Percentiles rank a stretch among this genome's conserved stretches.
These are phyloP conservation scores for Lamellibrachia columna DNA, from an alignment of 2,888 invertebrate species.

Conservation along the genomic window DNA sequence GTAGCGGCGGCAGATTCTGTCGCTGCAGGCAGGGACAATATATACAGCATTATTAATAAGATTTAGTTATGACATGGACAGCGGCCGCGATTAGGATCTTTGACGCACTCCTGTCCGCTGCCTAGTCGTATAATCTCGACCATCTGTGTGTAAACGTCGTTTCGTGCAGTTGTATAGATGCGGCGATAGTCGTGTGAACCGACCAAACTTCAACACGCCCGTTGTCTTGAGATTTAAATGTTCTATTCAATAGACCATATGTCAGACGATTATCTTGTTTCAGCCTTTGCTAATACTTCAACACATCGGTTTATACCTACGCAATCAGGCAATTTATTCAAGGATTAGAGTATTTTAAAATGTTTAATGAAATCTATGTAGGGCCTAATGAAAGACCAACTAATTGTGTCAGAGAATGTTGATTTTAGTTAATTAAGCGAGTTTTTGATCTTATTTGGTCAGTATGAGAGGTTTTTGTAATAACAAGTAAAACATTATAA, in stretches of 20 bases:
- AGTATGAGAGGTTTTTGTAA: no score
- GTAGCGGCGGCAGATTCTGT: not conserved
- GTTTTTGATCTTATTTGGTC: no score
- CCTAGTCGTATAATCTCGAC: not conserved
- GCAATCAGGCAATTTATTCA: no score
- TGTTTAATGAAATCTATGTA: not conserved
- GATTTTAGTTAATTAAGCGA: no score
- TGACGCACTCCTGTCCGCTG: not conserved
- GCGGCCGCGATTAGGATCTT: not conserved
- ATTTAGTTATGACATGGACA: not conserved
- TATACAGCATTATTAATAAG: not conserved
- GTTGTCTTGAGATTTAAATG: constrained; percentile 16
- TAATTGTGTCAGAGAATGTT: no score
- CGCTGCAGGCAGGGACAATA: not conserved
- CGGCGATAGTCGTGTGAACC: not conserved
- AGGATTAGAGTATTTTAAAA: not conserved
- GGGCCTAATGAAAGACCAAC: no score
- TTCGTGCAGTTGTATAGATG: not conserved
- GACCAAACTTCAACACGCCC: not conserved
- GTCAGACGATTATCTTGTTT: not conserved
- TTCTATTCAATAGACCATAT: not conserved
- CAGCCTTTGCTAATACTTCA: not conserved
- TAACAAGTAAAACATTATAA: no score
- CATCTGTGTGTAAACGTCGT: not conserved
- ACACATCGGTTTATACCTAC: not conserved